phyloP scores from a whole-genome alignment of 2,113 vertebrate species.

The Alectura lathami region DNA sequence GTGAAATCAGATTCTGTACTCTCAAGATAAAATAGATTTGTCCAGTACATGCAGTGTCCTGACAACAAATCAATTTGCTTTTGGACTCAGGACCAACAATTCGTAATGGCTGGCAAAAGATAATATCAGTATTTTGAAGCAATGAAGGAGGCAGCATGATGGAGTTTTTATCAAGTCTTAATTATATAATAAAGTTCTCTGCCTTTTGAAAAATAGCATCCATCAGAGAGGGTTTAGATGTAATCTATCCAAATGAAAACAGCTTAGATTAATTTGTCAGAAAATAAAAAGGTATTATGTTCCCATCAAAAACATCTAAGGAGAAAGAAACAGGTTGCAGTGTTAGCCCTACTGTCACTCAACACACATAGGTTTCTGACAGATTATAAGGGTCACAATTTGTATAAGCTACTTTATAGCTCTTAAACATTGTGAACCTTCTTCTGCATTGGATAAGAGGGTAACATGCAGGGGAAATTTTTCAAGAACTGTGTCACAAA shows the following conservation, averaged over 20 bases:
- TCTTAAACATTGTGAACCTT: background rate
- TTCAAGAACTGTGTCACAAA: background rate
- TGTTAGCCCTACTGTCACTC: background rate
- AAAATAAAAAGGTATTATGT: background rate
- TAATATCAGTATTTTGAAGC: slow-evolving; percentile 22
- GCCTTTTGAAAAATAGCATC: background rate
- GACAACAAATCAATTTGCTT: slow-evolving; percentile 58
- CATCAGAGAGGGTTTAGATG: background rate
- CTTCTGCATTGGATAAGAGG: background rate
- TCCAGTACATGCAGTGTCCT: background rate
- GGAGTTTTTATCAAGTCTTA: slow-evolving; percentile 7
- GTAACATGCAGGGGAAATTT: background rate
- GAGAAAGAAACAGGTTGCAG: background rate
- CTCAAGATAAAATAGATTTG: slow-evolving; percentile 50
- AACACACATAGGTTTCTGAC: background rate
- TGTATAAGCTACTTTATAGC: background rate
- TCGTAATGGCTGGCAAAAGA: slow-evolving; percentile 22
- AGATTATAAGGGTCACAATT: background rate
- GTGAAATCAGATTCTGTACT: slow-evolving; percentile 32
- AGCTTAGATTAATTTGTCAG: background rate
- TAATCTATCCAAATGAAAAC: background rate
- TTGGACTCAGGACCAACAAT: slow-evolving; percentile 27
- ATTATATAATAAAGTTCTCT: slow-evolving; percentile 23
- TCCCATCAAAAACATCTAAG: background rate
- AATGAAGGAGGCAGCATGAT: slow-evolving; percentile 18